A percentile compares a stretch with the other conserved stretches of the same genome.
phyloP scores from a whole-genome alignment of 1,140 invertebrate species.

The Batillaria attramentaria region DNA sequence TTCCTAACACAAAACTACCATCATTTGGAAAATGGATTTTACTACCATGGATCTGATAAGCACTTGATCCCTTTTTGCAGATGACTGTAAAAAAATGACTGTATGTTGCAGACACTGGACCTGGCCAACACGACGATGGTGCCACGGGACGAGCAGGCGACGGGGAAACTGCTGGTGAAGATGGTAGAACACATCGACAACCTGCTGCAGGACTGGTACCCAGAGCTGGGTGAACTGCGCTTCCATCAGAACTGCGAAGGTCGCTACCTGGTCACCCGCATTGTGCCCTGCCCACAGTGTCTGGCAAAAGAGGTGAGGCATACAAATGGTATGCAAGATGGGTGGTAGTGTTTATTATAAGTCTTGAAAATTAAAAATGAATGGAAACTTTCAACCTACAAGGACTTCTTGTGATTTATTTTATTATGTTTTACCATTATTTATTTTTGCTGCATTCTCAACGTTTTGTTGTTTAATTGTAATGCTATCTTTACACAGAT shows the following conservation, averaged over 20 bases:
- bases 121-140: constrained; percentile 28
- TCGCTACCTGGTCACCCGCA: constrained; percentile 92
- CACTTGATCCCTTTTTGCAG: no score
- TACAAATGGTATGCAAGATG: no score
- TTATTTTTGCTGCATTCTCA: no score
- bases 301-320: constrained; percentile 40
- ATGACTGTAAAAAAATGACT: no score
- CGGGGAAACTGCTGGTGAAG: constrained; percentile 89
- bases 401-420: no score
- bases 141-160: constrained; percentile 76
- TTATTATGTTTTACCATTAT: no score
- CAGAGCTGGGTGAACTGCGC: constrained; percentile 88
- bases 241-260: constrained; percentile 99
- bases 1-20: no score
- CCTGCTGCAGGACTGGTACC: constrained; percentile 98
- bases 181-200: constrained; percentile 98
- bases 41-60: no score
- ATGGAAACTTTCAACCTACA: no score
- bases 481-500: constrained; percentile 35
- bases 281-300: constrained; percentile 94
- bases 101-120: constrained; percentile 29
- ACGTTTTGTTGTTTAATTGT: background rate
- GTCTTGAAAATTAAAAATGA: no score
- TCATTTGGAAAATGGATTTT: no score
- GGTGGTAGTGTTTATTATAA: no score